Conservation (phyloP, 2,113 vertebrate genomes). For the Lepus timidus region DNA sequence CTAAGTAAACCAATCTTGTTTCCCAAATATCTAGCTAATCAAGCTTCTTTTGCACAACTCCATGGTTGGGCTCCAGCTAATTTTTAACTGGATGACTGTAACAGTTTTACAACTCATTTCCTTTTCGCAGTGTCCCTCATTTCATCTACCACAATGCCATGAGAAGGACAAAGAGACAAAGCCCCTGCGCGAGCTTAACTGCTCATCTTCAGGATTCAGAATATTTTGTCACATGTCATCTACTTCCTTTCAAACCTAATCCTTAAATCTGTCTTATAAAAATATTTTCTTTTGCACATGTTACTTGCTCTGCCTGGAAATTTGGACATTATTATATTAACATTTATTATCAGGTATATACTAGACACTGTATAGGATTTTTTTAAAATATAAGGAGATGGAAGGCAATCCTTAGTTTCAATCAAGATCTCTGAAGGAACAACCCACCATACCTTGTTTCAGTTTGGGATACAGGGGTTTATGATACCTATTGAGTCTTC, state of each 20-base stretch:
- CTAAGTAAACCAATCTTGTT: not conserved
- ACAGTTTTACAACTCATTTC: not conserved
- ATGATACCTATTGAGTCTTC: not conserved
- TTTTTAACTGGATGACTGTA: not conserved
- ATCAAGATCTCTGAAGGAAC: not conserved
- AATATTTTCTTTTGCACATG: conserved; percentile 12
- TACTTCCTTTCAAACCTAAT: not conserved
- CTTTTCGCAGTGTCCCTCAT: not conserved
- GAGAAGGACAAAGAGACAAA: not conserved
- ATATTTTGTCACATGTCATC: not conserved
- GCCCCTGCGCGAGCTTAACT: not conserved
- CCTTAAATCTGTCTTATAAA: not conserved
- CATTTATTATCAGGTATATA: not conserved
- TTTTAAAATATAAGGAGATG: not conserved
- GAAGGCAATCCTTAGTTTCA: not conserved
- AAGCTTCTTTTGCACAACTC: not conserved
- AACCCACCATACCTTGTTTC: not conserved
- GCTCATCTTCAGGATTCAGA: not conserved
- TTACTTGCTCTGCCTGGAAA: not conserved
- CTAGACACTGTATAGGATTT: not conserved
- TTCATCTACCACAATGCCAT: not conserved
- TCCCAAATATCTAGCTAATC: not conserved
- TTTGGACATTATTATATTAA: not conserved
- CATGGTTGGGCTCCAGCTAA: not conserved
- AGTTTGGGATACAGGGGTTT: not conserved